Evolutionary conservation across 2,888 invertebrate species (phyloP), one percentile per base, ranked within the genome.

Genomic region (Emmelina monodactyla): DNA sequence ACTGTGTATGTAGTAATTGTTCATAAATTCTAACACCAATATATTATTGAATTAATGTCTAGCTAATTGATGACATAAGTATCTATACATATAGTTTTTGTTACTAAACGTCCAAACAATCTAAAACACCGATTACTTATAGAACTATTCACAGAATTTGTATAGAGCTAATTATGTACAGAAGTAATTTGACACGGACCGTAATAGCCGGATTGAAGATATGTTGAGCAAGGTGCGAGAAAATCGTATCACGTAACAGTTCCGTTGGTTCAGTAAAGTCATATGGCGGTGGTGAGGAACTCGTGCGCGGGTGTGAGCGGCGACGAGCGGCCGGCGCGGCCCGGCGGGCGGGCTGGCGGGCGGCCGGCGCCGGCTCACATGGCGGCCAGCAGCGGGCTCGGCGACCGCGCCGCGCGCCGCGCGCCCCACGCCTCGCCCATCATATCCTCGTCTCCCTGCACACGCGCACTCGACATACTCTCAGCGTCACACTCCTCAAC

Each of bases 371-470:
- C 25, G 19, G 54, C 57, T 72, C 66, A 78, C 48, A 71, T 63
- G 46, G 64, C 58, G 49, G 71, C 63, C 62, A 76, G 72, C 54
- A 76, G 69, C 52, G 78, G 78, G 59, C 76, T 75, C 52, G 69
- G 69, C 40, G 70, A 73, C 46, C 71, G 69, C 60, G 65, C 47
- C 58, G 69, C 64, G 53, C 68, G 63, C 58, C 68, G 64, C 53
- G 68, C 64, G 63, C 75, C 66, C 82, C 82, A 82, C 62, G 72
- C 61, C 69, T 79, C 79, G 62, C 72, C 73, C 81, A 82, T 83
- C 83, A 83, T 76, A 82, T 82, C 78, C 82, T 82, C 82, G 82
- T 82, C 80, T 82, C 82, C 82, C 83, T 83, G 76, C 66, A 78
- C 78, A 78, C 70, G 76, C 55, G 73, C 66, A 79, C 78, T 76